Base-by-base conservation (phyloP, 2,888 invertebrate species). In the Nomada flava region DNA sequence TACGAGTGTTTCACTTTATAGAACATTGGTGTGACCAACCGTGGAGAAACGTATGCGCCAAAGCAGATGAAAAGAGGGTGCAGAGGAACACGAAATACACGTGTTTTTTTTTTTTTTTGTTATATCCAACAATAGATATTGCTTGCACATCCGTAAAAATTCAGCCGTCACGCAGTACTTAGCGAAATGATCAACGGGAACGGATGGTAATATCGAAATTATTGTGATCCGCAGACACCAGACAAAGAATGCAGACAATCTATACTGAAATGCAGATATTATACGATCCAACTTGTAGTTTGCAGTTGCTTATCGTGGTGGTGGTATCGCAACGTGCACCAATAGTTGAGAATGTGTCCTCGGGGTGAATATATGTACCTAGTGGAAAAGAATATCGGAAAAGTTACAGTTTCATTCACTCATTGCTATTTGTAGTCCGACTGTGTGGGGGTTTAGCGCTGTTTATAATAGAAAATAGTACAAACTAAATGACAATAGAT, bases 171-270 rank as follows among this genome's bases (percentile, higher is more conserved):
- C 86, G 86, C 70, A 81, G 86, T 90, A 92, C 92, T 92, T 93
- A 92, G 92, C 88, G 89, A 89, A 91, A 91, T 92, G 91, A 93
- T 93, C 92, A 92, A 89, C 90, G 74, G 71, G 85, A 91, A 91
- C 90, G 89, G 92, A 86, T 91, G 92, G 93, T 92, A 93, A 93
- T 93, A 93, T 93, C 90, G 92, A 90, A 93, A 93, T 93, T 93
- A 93, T 93, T 93, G 93, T 92, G 92, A 93, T 92, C 92, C 91
- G 90, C 85, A 88, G 87, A 88, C 84, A 84, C 87, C 88, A 85
- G 90, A 91, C 92, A 11, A 18, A 23, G 91, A 87, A 92, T 92
- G 91, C 88, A 90, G 92, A 90, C 92, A 93, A 93, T 93, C 93
- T 92, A 92, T 92, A 92, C 90, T 26, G 88, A 90, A 88, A 90